Base-by-base conservation (phyloP, 2,888 invertebrate genomes). In the Entomobrya multifasciata region DNA sequence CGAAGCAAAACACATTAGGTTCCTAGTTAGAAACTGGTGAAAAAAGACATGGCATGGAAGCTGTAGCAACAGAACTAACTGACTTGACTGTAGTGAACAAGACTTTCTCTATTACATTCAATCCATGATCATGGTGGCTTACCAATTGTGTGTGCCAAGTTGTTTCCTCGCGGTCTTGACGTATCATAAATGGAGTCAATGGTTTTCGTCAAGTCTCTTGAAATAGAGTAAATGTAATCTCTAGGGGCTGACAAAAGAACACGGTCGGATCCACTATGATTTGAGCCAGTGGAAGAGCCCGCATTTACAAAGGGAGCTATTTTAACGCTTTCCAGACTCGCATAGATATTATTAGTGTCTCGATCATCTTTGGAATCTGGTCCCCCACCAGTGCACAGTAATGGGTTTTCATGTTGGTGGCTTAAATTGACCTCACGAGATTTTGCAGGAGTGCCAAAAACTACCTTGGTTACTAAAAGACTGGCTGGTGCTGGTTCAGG, bases 131-230 rank as follows among this genome's bases (percentile, higher is more conserved):
- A 25, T 44, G 47, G 60, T 57, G 60, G 77, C 89, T 88, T 88
- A 91, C 91, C 91, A 67, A 91, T 90, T 41, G 90, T 90, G 78
- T 91, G 91, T 72, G 90, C 89, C 65, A 90, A 87, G 88, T 91
- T 90, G 86, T 90, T 91, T 85, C 88, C 90, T 52, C 91, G 87
- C 60, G 90, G 91, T 89, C 91, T 87, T 20, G 91, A 90, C 52
- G 91, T 89, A 88, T 91, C 91, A 85, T 91, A 91, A 87, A 91
- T 91, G 87, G 91, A 91, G 89, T 91, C 90, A 88, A 91, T 91
- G 78, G 91, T 91, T 89, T 91, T 90, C 72, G 91, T 91, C 87
- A 91, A 90, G 88, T 91, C 91, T 90, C 91, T 89, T 15, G 91
- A 91, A 90, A 91, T 91, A 30, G 91, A 91, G 88, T 91, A 91